Base-by-base conservation (phyloP, 1,140 invertebrate genomes). In the Metaphire vulgaris region DNA sequence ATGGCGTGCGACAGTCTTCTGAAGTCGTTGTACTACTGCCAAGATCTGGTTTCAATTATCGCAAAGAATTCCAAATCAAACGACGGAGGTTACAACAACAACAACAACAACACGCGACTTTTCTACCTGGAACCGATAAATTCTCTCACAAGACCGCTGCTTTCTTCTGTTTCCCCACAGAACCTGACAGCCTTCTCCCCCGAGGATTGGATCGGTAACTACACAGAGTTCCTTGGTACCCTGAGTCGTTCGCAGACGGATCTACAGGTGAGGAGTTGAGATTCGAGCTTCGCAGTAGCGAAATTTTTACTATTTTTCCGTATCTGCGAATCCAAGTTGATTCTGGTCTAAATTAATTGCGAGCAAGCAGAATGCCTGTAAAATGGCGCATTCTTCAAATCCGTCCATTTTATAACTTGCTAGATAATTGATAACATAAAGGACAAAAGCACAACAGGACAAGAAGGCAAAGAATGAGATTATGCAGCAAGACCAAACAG, bases 21-120 rank as follows among this genome's bases (percentile, higher is more conserved):
- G 1, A 73, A 73, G 72, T 34, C 72, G 16, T 33, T 34, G 32
- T 73, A 73, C 56, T 73, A 73, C 72, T 21, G 56, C 34, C 32
- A 41, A 1, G 15, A 73, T 28, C 28, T 73, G 21, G 72, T 34
- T 21, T 1, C 12, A n/a, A 73, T 26, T 15, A 21, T 73, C 31
- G 0, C n/a, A n/a, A 34, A 33, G 32, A 73, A 73, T 30, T 34
- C 34, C 2, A 21, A 73, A 16, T 41, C 41, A 12, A 21, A 12
- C 41, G 41, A 56, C 41, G 6, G 21, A 21, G 41, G 41, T 21
- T 21, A 56, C 41, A 12, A 6, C 41, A 21, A 12, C 6, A 6
- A 21, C 21, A 56, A 56, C 41, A 56, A 56, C 41, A 6, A 21
- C 41, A 56, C 41, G 41, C 6, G 41, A 6, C 41, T 56, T 21